A percentile compares a stretch with the other conserved stretches of the same genome.
These are phyloP conservation scores for Melanostoma mellinum DNA, from an alignment of 2,888 invertebrate species.

Conservation along the genomic window DNA sequence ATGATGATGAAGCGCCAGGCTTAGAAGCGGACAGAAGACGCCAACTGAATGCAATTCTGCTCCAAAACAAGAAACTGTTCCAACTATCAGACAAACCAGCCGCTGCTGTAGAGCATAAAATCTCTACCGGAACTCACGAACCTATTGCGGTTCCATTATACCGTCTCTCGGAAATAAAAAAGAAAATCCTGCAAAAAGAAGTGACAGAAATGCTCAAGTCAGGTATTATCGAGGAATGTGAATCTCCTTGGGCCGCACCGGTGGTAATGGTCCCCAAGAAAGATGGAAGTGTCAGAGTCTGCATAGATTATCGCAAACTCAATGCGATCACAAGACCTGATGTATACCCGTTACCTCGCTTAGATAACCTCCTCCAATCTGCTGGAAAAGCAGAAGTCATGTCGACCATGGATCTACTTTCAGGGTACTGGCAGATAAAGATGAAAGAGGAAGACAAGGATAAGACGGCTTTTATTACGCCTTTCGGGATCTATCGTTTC, in stretches of 20 bases:
- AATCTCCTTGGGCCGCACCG: constrained; percentile 66
- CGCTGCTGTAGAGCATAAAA: constrained; percentile 70
- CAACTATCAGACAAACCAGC: neutral
- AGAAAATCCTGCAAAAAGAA: too few species aligned
- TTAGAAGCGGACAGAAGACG: too few species aligned
- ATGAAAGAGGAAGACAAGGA: too few species aligned
- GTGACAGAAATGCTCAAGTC: constrained; percentile 36
- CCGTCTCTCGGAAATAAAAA: constrained; percentile 74
- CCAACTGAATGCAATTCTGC: too few species aligned
- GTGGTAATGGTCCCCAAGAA: constrained; percentile 73
- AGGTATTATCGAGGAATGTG: constrained; percentile 69
- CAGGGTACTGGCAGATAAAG: constrained; percentile 81
- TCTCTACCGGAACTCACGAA: constrained; percentile 75
- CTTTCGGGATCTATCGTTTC: constrained; percentile 77
- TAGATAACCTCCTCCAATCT: constrained; percentile 79
- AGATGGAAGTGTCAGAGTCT: too few species aligned
- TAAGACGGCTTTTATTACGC: constrained; percentile 77
- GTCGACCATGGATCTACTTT: constrained; percentile 78
- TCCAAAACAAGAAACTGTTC: neutral
- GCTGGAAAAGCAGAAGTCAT: too few species aligned
- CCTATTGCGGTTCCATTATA: constrained; percentile 78
- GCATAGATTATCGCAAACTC: constrained; percentile 76
- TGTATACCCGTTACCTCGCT: constrained; percentile 79
- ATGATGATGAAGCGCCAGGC: neutral
- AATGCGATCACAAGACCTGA: constrained; percentile 76